phyloP scores from a whole-genome alignment of 2,888 invertebrate species.

The Zaprionus bogoriensis region DNA sequence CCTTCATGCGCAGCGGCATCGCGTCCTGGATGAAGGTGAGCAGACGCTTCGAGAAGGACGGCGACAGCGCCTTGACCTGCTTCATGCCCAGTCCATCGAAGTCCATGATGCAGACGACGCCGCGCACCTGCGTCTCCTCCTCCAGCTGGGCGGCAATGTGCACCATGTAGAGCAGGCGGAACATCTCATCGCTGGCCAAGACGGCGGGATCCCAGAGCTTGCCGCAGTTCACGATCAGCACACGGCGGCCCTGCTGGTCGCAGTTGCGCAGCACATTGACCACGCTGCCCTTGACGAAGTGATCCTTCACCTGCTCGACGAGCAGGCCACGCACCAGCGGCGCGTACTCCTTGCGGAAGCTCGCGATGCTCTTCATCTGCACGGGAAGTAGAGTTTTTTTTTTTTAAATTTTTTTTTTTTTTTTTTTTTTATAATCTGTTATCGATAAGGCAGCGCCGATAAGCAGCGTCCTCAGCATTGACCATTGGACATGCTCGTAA shows the following conservation, averaged over 20 bases:
- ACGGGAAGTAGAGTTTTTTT: too few species aligned
- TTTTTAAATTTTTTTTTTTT: too few species aligned
- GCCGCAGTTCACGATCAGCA: constrained; percentile 89
- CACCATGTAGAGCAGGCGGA: constrained; percentile 90
- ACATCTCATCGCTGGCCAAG: constrained; percentile 89
- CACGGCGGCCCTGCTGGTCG: constrained; percentile 90
- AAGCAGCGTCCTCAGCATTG: too few species aligned
- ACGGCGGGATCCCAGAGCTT: constrained; percentile 90
- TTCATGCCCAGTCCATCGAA: constrained; percentile 90
- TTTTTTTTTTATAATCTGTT: too few species aligned
- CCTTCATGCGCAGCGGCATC: constrained; percentile 92
- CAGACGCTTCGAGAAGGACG: constrained; percentile 89
- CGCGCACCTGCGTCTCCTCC: constrained; percentile 91
- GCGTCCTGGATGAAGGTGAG: constrained; percentile 93
- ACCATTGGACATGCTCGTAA: constrained; percentile 54
- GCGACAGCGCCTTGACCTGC: constrained; percentile 88
- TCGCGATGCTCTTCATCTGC: constrained; percentile 90
- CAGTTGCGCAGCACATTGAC: constrained; percentile 90
- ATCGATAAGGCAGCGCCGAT: too few species aligned
- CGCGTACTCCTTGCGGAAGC: constrained; percentile 89
- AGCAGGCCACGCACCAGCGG: constrained; percentile 86
- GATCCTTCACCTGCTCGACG: constrained; percentile 87
- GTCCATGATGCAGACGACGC: constrained; percentile 92
- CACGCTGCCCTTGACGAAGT: constrained; percentile 88
- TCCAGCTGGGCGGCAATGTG: constrained; percentile 91